These are phyloP conservation scores for Pissodes strobi DNA, from an alignment of 1,140 invertebrate genomes.

Conservation along the genomic window DNA sequence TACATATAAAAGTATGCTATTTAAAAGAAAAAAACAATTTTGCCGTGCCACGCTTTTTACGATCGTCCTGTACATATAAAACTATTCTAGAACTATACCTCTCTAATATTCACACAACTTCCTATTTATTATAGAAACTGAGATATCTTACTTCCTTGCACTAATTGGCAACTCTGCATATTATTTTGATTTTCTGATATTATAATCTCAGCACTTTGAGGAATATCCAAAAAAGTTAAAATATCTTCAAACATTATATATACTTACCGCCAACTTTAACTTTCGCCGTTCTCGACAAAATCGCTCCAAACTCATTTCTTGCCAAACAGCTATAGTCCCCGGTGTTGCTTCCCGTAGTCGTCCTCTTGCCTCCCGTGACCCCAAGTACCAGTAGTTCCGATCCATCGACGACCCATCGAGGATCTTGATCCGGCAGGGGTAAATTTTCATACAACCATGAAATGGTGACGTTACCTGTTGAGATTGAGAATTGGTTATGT, in stretches of 20 bases:
- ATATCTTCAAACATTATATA: not conserved
- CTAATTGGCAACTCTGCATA: too few relatives aligned
- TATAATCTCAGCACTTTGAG: too few relatives aligned
- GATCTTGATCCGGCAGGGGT: conserved; percentile 38
- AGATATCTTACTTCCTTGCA: too few relatives aligned
- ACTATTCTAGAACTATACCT: too few relatives aligned
- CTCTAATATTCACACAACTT: too few relatives aligned
- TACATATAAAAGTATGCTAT: too few relatives aligned
- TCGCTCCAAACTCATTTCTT: conserved; percentile 41
- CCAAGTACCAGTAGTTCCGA: conserved; percentile 39
- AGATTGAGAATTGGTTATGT: not conserved
- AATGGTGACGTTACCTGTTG: conserved; percentile 36
- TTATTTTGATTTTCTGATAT: too few relatives aligned
- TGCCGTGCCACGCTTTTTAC: too few relatives aligned
- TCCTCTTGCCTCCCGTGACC: conserved; percentile 37
- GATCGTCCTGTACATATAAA: too few relatives aligned
- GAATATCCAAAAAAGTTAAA: not conserved
- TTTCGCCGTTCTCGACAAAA: conserved; percentile 45
- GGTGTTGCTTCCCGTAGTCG: conserved; percentile 12
- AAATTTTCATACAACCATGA: conserved; percentile 43
- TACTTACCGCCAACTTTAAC: conserved; percentile 50
- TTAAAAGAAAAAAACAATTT: too few relatives aligned
- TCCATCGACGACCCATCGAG: conserved; percentile 37
- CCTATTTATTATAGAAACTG: too few relatives aligned
- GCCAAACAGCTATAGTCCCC: conserved; percentile 48